Evolutionary conservation across 2,888 invertebrate genomes (phyloP), one percentile per base, ranked within the genome.

Genomic region (Torymus texanus): DNA sequence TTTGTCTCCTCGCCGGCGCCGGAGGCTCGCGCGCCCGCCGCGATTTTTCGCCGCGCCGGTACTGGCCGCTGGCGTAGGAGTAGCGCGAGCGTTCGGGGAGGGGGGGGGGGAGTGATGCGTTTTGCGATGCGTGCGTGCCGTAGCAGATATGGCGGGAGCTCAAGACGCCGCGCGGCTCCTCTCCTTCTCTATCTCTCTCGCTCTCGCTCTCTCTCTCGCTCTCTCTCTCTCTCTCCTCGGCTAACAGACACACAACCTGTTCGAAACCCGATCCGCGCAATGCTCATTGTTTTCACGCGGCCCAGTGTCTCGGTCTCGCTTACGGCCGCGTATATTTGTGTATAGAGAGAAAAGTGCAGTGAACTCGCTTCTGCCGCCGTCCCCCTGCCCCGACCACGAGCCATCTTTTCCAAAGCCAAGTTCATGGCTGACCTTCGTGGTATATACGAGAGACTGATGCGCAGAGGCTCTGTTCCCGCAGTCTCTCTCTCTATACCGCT

Each of bases 381-480:
- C 58, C 24, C 66, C 56, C 74, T 65, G 29, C 1, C 21, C 3
- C 50, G 21, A 21, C 51, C 51, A 12, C n/a, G 53, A 68, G 65
- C 53, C 71, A 58, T 65, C 71, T 58, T 59, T 29, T 55, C 29
- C 78, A 59, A 71, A 77, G 78, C 78, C 78, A 78, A 77, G 77
- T 77, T 77, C 77, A 77, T 71, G 77, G 77, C 71, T 77, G 71
- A 65, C 71, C 77, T 71, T 71, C 65, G 67, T 41, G 41, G 41
- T 41, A 11, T 51, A 24, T 24, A n/a, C 14, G 16, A 18, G 11
- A 11, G 8, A 12, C 59, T 18, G 16, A n/a, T 21, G 61, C 61
- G 18, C 53, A 29, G 41, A 59, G 53, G 61, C 53, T 53, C 71
- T 58, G 29, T 53, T 14, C 50, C 10, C 41, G 2, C 29, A 8